Evolutionary conservation across 1,140 invertebrate genomes (phyloP).

Genomic region (Drosophila sturtevanti): DNA sequence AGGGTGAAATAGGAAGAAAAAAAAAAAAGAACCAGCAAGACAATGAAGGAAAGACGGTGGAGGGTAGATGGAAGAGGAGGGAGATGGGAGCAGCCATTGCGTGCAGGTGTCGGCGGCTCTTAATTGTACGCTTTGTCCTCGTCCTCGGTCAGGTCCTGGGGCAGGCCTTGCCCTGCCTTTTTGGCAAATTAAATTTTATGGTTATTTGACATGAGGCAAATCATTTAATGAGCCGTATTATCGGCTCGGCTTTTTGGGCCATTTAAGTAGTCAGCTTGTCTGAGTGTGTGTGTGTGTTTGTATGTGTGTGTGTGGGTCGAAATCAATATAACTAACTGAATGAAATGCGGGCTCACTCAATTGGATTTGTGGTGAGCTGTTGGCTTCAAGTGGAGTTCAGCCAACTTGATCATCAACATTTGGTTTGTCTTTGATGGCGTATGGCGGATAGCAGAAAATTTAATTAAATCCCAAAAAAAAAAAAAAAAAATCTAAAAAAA

Average conservation of each 20-base stretch:
- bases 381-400: constrained; percentile 9
- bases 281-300: background rate
- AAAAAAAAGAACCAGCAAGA: too few relatives aligned
- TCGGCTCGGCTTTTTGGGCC: constrained; percentile 9
- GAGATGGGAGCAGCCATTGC: constrained; percentile 21
- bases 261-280: constrained; percentile 3
- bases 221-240: constrained; percentile 51
- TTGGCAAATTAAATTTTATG: constrained; percentile 62
- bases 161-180: constrained; percentile 5
- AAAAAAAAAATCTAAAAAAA: background rate
- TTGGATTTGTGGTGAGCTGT: constrained; percentile 3
- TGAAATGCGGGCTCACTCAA: constrained; percentile 8
- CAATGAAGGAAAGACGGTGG: too few relatives aligned
- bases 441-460: constrained; percentile 18
- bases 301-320: background rate
- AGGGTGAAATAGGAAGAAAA: background rate
- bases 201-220: constrained; percentile 46
- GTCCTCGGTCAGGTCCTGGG: background rate
- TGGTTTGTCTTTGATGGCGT: background rate
- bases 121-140: constrained; percentile 40
- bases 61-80: background rate
- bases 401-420: constrained; percentile 6
- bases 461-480: constrained; percentile 33
- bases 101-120: constrained; percentile 52
- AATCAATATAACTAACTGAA: constrained; percentile 10